A percentile compares a stretch with the other conserved stretches of the same genome.
These are phyloP conservation scores for Tadarida brasiliensis DNA, from an alignment of 2,797 vertebrate genomes.

Conservation along the genomic window DNA sequence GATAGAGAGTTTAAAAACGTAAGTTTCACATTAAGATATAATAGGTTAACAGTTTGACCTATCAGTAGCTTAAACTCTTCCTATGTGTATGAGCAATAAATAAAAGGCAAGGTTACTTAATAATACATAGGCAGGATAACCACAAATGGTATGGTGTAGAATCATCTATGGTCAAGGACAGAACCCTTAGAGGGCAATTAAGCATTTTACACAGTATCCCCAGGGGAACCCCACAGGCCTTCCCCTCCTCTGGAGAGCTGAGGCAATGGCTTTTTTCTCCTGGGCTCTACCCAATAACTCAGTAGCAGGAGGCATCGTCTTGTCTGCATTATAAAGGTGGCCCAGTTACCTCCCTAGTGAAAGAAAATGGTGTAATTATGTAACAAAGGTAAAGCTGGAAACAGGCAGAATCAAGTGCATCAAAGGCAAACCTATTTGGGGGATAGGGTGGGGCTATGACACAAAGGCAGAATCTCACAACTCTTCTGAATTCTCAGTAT, in stretches of 20 bases:
- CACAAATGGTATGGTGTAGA: background rate
- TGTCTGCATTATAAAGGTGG: background rate
- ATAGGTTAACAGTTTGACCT: background rate
- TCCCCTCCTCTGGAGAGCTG: background rate
- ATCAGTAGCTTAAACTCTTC: background rate
- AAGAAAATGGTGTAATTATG: background rate
- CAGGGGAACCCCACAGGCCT: background rate
- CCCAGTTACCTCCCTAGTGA: background rate
- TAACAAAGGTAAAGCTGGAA: background rate
- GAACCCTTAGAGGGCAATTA: background rate
- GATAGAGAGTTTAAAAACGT: background rate
- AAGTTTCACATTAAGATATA: background rate
- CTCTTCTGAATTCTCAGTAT: background rate
- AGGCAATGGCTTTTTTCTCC: background rate
- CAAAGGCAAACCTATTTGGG: background rate
- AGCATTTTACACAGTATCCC: background rate
- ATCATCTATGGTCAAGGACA: background rate
- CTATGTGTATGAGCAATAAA: background rate
- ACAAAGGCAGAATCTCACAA: background rate
- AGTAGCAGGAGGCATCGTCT: background rate
- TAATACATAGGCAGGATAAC: constrained; percentile 38
- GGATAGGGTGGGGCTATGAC: background rate
- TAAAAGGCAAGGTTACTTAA: constrained; percentile 39
- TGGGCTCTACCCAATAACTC: background rate
- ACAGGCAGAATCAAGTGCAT: background rate